Conservation (phyloP, 2,113 vertebrate species). For the Brachyhypopomus gauderio region DNA sequence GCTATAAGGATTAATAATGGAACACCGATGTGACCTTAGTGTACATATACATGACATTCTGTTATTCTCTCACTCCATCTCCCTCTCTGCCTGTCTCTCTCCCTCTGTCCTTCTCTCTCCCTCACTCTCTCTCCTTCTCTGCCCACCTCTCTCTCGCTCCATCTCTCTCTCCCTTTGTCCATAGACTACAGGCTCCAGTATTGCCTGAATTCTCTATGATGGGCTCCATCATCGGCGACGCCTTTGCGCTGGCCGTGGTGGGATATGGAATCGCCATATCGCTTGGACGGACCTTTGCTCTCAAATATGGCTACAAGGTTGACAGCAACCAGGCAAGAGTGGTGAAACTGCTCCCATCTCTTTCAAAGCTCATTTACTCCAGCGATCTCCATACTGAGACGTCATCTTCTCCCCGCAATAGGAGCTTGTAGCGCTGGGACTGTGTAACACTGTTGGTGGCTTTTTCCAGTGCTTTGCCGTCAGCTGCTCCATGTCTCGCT, state of each 20-base stretch:
- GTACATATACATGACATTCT: not conserved
- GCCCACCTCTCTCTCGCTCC: not conserved
- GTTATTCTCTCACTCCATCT: not conserved
- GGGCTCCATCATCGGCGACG: constrained; percentile 79
- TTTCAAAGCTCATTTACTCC: not conserved
- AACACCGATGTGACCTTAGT: not conserved
- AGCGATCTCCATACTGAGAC: not conserved
- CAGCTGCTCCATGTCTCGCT: constrained; percentile 94
- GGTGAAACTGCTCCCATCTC: not conserved
- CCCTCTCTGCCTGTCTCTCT: constrained; percentile 33
- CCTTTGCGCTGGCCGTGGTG: constrained; percentile 89
- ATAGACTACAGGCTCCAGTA: constrained; percentile 80
- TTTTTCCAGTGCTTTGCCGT: constrained; percentile 90
- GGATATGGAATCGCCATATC: constrained; percentile 93
- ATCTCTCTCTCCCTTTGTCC: constrained; percentile 40
- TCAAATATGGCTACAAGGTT: constrained; percentile 93
- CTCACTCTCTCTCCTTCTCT: too few relatives aligned
- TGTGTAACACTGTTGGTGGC: constrained; percentile 85
- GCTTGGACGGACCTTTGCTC: constrained; percentile 90
- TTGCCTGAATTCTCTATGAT: constrained; percentile 73
- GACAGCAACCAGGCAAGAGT: constrained; percentile 91
- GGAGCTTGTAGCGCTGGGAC: constrained; percentile 90
- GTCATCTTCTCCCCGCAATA: constrained; percentile 53
- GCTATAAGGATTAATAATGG: too few relatives aligned
- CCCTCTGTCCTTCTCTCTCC: not conserved